Base-by-base conservation (phyloP, 1,140 invertebrate species). In the Sitodiplosis mosellana region DNA sequence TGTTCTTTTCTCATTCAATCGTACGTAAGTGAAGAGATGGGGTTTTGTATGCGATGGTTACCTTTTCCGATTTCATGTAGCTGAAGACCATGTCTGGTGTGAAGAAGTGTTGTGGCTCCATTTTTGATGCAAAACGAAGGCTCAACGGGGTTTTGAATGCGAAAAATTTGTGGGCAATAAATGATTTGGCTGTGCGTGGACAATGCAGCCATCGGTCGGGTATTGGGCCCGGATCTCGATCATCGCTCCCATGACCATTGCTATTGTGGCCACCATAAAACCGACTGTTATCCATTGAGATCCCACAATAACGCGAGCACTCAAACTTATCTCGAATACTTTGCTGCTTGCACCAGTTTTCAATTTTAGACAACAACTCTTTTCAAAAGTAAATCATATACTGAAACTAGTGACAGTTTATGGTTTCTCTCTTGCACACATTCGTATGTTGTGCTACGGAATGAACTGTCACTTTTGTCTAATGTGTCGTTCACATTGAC, bases 61-160 rank as follows among this genome's bases (percentile, higher is more conserved):
- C 76, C 67, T 83, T 86, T 49, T 80, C 70, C 27, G 68, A 73
- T 61, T 80, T 81, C 54, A 81, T 73, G 17, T 73, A 74, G 19
- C 73, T 66, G 51, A 91, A 80, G 14, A 95, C 63, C 84, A 93
- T 90, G 42, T 79, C 73, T 1, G 90, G 75, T n/a, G 74, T 74
- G 65, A 94, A 96, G 10, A 80, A 72, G 65, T 76, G 77, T 55
- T 77, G 77, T 51, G 80, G 76, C 19, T 87, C 81, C 46, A 96
- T 80, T 67, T 86, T 74, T 41, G 73, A 72, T 64, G 94, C 77
- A 61, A 82, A 96, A 45, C 72, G 69, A 1, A 70, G 63, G 51
- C 77, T 80, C 1, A 96, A 67, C 2, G 91, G 91, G 10, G 91
- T 94, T 65, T 98, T 97, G 56, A 96, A 93, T 1, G 90, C 87